These are phyloP conservation scores for Hirudinaria manillensis DNA, from an alignment of 2,888 invertebrate species.

Conservation along the genomic window DNA sequence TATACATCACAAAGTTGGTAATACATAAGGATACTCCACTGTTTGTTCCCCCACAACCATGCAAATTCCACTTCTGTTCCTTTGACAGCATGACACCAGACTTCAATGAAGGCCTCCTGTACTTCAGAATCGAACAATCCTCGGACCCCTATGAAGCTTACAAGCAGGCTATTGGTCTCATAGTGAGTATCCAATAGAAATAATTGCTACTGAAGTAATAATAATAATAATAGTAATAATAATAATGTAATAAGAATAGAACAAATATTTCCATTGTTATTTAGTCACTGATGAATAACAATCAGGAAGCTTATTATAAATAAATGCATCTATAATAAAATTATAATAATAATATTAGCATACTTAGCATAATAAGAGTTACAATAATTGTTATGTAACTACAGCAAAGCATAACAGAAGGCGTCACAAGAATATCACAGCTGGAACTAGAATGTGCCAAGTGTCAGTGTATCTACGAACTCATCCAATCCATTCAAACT, in stretches of 20 bases:
- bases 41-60: neutral
- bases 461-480: constrained; percentile 78
- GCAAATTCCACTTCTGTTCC: neutral
- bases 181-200: neutral
- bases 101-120: neutral
- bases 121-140: neutral
- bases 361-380: too few species aligned
- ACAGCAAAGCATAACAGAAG: constrained; percentile 63
- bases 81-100: constrained; percentile 10
- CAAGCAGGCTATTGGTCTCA: neutral
- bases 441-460: constrained; percentile 75
- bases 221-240: too few species aligned
- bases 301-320: neutral
- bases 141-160: constrained; percentile 6
- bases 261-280: too few species aligned
- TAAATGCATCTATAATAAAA: neutral
- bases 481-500: constrained; percentile 74
- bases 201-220: too few species aligned
- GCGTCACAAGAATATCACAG: constrained; percentile 64
- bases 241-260: too few species aligned
- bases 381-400: too few species aligned
- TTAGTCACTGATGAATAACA: neutral
- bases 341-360: too few species aligned
- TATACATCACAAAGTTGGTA: neutral
- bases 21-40: neutral